Base-by-base conservation (phyloP, 2,797 vertebrate genomes). In the Sebastes hubbsi region DNA sequence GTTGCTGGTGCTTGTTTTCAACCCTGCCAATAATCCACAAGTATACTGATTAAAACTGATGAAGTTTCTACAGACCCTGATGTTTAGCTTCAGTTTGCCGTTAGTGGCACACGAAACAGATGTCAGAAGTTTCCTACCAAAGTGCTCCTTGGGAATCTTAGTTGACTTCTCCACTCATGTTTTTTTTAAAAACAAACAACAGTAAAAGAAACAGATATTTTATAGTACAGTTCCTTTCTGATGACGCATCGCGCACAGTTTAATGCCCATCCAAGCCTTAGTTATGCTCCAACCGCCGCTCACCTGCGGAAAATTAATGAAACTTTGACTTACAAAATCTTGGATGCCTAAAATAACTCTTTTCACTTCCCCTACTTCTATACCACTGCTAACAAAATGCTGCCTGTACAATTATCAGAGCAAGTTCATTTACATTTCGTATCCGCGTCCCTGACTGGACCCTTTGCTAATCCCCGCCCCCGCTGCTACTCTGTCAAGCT, bases 341-440 rank as follows among this genome's bases (percentile, higher is more conserved):
- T 29, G n/a, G 25, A 29, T 59, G 25, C 13, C 25, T 8, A 27
- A 59, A 5, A 59, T 29, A 59, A 18, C 56, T 59, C 75, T 60
- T 68, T 73, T 80, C 63, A 77, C 78, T 34, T 78, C 34, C 20
- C 30, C 22, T 20, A 75, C 62, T 72, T 56, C 76, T 42, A 42
- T 42, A 42, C 38, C 38, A 42, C 38, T 18, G 42, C 42, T 18
- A 46, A 46, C 42, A 66, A 71, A 75, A 68, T 12, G 12, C 71
- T 77, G 58, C 70, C 62, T 56, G 76, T 58, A 78, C 29, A n/a
- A 74, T 80, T 87, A 87, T 70, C 67, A 54, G 62, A 11, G 8
- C 36, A 29, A 42, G 27, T 81, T 75, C 6, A 34, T 80, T 82
- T 42, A 54, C 71, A 72, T 81, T 38, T 42, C 54, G 20, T 49